Percentiles rank a stretch among this genome's conserved stretches.
These are phyloP conservation scores for Aldrovandia affinis DNA, from an alignment of 2,797 vertebrate species.

Conservation along the genomic window DNA sequence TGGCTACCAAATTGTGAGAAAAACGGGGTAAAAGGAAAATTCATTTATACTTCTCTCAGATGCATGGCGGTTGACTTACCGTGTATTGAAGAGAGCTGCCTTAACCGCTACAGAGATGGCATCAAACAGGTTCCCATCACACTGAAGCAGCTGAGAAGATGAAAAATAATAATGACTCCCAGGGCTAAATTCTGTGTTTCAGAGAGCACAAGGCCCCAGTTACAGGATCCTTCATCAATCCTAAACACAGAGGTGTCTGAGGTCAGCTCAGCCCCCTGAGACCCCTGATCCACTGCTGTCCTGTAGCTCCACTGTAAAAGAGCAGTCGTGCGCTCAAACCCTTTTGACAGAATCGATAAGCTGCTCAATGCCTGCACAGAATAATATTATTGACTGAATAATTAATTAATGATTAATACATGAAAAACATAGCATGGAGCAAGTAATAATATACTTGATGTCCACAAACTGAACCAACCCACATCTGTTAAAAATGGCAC, in stretches of 20 bases:
- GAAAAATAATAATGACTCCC: not conserved
- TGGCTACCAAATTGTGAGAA: no score
- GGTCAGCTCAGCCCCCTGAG: not conserved
- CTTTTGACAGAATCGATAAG: not conserved
- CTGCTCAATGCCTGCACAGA: not conserved
- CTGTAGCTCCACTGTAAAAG: not conserved
- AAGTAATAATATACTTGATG: not conserved
- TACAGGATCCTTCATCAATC: not conserved
- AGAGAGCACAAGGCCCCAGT: not conserved
- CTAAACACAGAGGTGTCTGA: not conserved
- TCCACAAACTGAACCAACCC: not conserved
- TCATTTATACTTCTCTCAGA: not conserved
- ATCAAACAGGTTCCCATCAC: slow-evolving; percentile 94
- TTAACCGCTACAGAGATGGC: slow-evolving; percentile 92
- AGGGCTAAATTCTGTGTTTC: not conserved
- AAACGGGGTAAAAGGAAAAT: no score
- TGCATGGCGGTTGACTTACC: slow-evolving; percentile 69
- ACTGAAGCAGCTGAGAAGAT: slow-evolving; percentile 85
- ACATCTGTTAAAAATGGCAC: not conserved
- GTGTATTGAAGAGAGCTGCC: slow-evolving; percentile 94
- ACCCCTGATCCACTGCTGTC: not conserved
- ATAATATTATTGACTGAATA: not conserved
- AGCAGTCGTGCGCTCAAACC: not conserved
- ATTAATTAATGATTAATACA: not conserved
- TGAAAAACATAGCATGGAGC: no score